A percentile compares a stretch with the other conserved stretches of the same genome.
phyloP scores from a whole-genome alignment of 2,797 vertebrate genomes.

The Oreortyx pictus region DNA sequence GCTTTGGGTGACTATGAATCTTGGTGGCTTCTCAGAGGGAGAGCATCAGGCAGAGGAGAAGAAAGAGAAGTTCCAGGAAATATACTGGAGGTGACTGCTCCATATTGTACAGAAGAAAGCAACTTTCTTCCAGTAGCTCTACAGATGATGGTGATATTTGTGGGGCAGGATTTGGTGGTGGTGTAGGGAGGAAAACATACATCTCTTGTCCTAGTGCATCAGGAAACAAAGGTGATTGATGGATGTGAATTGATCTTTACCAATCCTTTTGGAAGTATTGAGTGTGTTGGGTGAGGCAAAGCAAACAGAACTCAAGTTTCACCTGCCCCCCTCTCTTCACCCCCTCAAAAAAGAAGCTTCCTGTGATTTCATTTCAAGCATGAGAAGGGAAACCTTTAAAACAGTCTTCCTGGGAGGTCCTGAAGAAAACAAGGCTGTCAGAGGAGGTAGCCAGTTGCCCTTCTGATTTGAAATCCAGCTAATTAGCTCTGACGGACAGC shows the following conservation, averaged over 20 bases:
- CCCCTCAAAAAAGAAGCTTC: neutral
- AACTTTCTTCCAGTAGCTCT: neutral
- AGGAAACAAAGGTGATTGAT: neutral
- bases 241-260: neutral
- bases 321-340: rapidly evolving
- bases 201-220: neutral
- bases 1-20: neutral
- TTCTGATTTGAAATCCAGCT: conserved; percentile 56
- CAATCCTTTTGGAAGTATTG: neutral
- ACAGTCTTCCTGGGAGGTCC: conserved; percentile 50
- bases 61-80: neutral
- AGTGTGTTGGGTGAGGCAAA: neutral
- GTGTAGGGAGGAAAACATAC: neutral
- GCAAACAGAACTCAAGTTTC: neutral
- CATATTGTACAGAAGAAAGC: neutral
- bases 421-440: conserved; percentile 44
- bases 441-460: neutral
- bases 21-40: neutral
- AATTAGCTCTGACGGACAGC: neutral
- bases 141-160: rapidly evolving
- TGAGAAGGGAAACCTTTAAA: neutral
- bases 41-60: neutral
- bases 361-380: neutral
- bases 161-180: neutral
- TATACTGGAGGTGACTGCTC: neutral